phyloP scores from a whole-genome alignment of 2,888 invertebrate species.

The Sphaerophoria taeniata region DNA sequence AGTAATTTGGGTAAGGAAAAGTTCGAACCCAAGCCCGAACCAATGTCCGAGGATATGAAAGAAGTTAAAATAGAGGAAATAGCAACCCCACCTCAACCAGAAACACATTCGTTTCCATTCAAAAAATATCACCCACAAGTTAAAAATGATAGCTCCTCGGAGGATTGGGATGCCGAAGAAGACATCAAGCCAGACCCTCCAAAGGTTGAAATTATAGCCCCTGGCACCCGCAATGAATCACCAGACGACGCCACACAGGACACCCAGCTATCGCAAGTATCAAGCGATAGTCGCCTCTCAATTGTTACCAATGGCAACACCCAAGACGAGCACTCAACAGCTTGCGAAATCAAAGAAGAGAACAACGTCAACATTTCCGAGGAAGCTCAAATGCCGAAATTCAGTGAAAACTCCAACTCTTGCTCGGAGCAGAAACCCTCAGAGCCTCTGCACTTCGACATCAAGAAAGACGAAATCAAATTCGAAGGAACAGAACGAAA shows the following conservation, averaged over 20 bases:
- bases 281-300: slow-evolving; percentile 85
- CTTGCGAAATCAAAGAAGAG: slow-evolving; percentile 77
- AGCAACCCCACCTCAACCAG: not conserved
- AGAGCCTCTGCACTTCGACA: slow-evolving; percentile 80
- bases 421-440: slow-evolving; percentile 57
- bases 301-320: slow-evolving; percentile 84
- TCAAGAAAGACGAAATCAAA: slow-evolving; percentile 82
- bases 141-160: slow-evolving; percentile 76
- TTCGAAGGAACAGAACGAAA: slow-evolving; percentile 79
- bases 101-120: not conserved
- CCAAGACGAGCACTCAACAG: slow-evolving; percentile 75
- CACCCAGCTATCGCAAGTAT: slow-evolving; percentile 86
- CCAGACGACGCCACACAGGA: slow-evolving; percentile 84
- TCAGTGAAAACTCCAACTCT: slow-evolving; percentile 79
- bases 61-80: slow-evolving; percentile 35
- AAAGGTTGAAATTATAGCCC: slow-evolving; percentile 27
- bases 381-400: slow-evolving; percentile 83
- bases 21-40: slow-evolving; percentile 76
- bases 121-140: slow-evolving; percentile 11
- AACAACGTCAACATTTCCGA: slow-evolving; percentile 82
- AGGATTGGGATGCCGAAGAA: slow-evolving; percentile 53
- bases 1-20: slow-evolving; percentile 19
- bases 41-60: slow-evolving; percentile 63
- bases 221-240: slow-evolving; percentile 79
- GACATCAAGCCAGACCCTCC: slow-evolving; percentile 34